Conservation (phyloP, 2,113 vertebrate genomes). For the Thalassoma bifasciatum region DNA sequence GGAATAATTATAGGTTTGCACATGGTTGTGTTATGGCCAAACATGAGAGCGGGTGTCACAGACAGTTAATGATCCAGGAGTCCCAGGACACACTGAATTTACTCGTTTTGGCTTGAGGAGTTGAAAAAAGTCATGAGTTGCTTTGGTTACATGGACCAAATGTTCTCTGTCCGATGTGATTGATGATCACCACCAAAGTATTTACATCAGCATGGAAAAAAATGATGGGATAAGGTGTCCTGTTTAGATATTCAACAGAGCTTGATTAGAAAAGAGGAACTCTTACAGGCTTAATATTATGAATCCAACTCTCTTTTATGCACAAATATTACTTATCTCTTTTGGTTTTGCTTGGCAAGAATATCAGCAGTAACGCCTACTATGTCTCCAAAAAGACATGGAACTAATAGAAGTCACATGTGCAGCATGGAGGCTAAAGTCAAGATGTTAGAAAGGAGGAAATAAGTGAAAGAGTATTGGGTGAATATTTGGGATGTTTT, state of each 20-base stretch:
- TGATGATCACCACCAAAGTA: constrained; percentile 39
- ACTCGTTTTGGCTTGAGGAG: constrained; percentile 52
- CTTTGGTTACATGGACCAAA: constrained; percentile 42
- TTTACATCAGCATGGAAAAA: constrained; percentile 29
- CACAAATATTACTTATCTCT: too few species aligned
- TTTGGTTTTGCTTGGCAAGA: too few species aligned
- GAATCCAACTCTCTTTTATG: not conserved
- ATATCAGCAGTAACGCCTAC: too few species aligned
- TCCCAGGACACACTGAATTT: constrained; percentile 42
- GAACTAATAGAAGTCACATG: too few species aligned
- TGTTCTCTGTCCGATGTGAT: constrained; percentile 50
- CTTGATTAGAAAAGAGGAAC: not conserved
- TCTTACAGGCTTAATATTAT: not conserved
- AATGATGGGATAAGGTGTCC: constrained; percentile 31
- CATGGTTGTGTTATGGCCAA: constrained; percentile 58
- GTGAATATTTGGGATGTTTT: too few species aligned
- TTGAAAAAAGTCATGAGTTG: constrained; percentile 38
- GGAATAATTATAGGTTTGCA: constrained; percentile 52
- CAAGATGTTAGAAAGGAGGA: too few species aligned
- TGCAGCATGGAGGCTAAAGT: too few species aligned
- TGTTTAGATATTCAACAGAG: constrained; percentile 10
- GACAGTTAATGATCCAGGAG: constrained; percentile 61
- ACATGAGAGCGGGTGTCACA: constrained; percentile 38
- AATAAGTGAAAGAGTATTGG: too few species aligned
- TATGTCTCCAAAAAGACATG: too few species aligned